These are phyloP conservation scores for Drosophila auraria DNA, from an alignment of 1,140 invertebrate species.

Conservation along the genomic window DNA sequence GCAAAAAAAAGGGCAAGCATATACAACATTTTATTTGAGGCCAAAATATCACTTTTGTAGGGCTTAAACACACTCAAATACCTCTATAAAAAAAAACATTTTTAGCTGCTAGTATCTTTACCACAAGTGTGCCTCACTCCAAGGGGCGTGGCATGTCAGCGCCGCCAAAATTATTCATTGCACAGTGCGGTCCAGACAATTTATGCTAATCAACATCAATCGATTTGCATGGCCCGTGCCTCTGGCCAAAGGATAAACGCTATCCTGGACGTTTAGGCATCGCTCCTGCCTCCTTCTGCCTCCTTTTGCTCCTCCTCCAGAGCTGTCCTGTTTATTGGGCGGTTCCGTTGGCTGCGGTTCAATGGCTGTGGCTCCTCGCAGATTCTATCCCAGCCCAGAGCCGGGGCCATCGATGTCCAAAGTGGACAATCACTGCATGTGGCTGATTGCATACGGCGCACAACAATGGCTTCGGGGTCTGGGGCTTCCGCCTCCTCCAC, in stretches of 20 bases:
- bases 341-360: constrained; percentile 64
- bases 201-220: constrained; percentile 85
- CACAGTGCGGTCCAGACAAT: constrained; percentile 84
- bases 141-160: constrained; percentile 53
- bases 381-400: constrained; percentile 28
- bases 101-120: not conserved
- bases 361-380: constrained; percentile 32
- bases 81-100: no score
- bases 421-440: constrained; percentile 78
- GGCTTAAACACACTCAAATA: no score
- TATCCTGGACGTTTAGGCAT: constrained; percentile 4
- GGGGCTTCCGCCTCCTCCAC: not conserved
- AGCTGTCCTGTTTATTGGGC: constrained; percentile 72
- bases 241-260: constrained; percentile 61
- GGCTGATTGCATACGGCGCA: constrained; percentile 67
- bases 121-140: not conserved
- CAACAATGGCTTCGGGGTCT: constrained; percentile 21
- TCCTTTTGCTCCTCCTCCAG: no score
- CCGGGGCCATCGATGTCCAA: constrained; percentile 37
- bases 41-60: not conserved
- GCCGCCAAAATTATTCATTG: constrained; percentile 80
- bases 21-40: no score
- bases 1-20: no score
- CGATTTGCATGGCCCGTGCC: constrained; percentile 75
- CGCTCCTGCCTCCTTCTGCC: no score